A percentile compares a stretch with the other conserved stretches of the same genome.
Evolutionary conservation across 2,797 vertebrate genomes (phyloP).

Genomic region (Sylvia borin): DNA sequence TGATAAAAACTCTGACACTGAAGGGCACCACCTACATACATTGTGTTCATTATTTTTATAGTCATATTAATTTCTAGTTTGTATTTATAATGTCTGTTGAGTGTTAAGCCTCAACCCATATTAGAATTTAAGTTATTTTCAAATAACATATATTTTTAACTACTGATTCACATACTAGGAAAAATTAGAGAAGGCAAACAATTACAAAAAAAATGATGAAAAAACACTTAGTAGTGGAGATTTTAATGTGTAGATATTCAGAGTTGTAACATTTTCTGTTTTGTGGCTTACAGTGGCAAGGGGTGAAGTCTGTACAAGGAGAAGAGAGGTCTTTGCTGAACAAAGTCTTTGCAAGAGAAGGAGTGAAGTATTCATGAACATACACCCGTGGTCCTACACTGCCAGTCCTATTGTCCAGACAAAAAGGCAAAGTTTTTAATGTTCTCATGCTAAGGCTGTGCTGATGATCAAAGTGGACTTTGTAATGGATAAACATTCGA

Average conservation of each 20-base stretch:
- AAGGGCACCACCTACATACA: rapidly evolving
- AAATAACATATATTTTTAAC: background rate
- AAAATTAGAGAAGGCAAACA: background rate
- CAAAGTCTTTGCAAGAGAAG: background rate
- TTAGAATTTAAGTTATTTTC: background rate
- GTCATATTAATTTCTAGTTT: background rate
- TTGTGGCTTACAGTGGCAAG: background rate
- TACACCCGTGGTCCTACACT: background rate
- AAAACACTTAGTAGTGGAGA: background rate
- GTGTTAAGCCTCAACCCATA: background rate
- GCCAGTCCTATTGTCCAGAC: background rate
- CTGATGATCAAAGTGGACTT: background rate
- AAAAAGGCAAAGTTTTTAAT: background rate
- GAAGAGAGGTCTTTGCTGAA: background rate
- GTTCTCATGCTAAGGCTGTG: background rate
- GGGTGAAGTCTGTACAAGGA: background rate
- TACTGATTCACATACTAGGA: background rate
- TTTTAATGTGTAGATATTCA: background rate
- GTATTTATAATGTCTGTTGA: background rate
- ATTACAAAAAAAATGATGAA: background rate
- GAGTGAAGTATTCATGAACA: background rate
- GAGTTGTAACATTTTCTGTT: background rate
- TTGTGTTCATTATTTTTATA: background rate
- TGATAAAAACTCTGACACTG: background rate
- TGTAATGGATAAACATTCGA: background rate